These are phyloP conservation scores for Aurelia coerulea DNA, from an alignment of 30 jellyfish, hydroid and myxozoan species.

Conservation along the genomic window DNA sequence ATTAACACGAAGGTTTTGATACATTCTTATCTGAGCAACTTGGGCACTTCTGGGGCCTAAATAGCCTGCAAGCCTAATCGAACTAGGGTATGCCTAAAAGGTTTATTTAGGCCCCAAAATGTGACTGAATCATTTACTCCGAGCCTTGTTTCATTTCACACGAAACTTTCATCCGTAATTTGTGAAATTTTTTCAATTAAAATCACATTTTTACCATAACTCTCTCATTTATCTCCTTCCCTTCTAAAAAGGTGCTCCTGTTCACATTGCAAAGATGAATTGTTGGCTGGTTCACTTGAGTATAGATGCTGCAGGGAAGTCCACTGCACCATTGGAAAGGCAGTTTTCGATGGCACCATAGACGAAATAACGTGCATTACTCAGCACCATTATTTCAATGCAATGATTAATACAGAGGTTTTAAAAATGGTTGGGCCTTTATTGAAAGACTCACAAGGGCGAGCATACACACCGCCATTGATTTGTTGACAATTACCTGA, in stretches of 20 bases:
- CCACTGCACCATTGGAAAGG: conserved; percentile 18
- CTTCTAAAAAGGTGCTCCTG: conserved; percentile 13
- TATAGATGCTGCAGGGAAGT: conserved; percentile 53
- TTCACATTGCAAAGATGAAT: conserved; percentile 15
- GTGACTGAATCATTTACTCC: conserved; percentile 7
- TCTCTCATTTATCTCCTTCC: background rate
- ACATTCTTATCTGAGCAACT: background rate
- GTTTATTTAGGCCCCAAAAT: background rate
- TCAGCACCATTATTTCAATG: background rate
- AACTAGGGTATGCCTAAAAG: background rate
- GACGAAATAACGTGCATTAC: conserved; percentile 15
- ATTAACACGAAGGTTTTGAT: background rate
- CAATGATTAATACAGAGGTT: conserved; percentile 10
- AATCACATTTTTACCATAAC: background rate
- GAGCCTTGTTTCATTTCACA: background rate
- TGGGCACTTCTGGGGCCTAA: background rate
- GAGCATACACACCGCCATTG: background rate
- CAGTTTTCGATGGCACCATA: conserved; percentile 37
- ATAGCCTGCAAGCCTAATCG: conserved; percentile 2
- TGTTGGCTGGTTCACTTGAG: conserved; percentile 24
- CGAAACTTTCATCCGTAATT: background rate
- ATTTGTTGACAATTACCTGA: background rate
- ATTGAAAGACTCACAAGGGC: conserved; percentile 11
- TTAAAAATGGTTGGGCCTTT: conserved; percentile 32
- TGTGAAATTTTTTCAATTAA: background rate